Base-by-base conservation (phyloP, 1,140 invertebrate species). In the Chlorops oryzae region DNA sequence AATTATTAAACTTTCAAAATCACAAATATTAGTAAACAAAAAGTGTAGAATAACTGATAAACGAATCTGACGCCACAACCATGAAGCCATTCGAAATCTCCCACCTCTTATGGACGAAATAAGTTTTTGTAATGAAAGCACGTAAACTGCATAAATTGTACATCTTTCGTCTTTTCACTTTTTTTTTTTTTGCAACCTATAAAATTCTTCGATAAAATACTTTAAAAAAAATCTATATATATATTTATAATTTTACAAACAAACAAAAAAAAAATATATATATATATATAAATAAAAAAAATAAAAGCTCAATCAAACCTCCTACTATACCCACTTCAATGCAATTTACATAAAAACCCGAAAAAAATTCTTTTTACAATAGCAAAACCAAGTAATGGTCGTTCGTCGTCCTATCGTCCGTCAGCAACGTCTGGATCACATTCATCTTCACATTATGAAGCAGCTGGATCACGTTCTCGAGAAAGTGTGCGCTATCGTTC, bases 301-400 rank as follows among this genome's bases (percentile, higher is more conserved):
- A n/a, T 22, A 44, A 50, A 27, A 44, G 25, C 25, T 44, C 12
- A 35, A 50, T 35, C 22, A 17, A 15, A n/a, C 17, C 49, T 15
- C 37, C 35, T 32, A 44, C 18, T n/a, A n/a, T n/a, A n/a, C n/a
- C n/a, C n/a, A n/a, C n/a, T n/a, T n/a, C n/a, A n/a, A n/a, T 49
- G 40, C 13, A 39, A 27, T 28, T 47, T 32, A 41, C 37, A 27
- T 25, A 34, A 41, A 50, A 32, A 52, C 12, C 34, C 34, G 39
- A 47, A 52, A 46, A 25, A 28, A 24, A 41, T 28, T 49, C 41
- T 37, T 58, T 65, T 47, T 54, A 70, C 69, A 64, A 59, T 70
- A 69, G 66, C 66, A 55, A 69, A 70, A 66, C 63, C 66, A 66
- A 70, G 66, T 61, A 70, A 70, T 52, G 66, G 66, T 69, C 66